Conservation (phyloP, 2,113 vertebrate genomes). For the Conger conger region DNA sequence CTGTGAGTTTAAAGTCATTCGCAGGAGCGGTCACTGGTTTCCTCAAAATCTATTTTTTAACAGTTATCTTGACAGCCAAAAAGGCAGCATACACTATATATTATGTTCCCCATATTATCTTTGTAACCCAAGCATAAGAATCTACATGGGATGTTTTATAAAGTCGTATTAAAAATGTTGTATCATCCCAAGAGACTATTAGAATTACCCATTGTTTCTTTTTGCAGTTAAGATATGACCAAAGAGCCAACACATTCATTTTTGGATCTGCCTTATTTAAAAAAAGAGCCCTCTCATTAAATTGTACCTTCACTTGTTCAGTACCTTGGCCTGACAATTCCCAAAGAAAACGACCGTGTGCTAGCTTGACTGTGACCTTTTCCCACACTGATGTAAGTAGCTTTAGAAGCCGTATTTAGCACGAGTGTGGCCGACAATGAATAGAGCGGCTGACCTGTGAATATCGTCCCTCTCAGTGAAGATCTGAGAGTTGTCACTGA, state of each 20-base stretch:
- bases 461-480: neutral
- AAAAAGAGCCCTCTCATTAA: neutral
- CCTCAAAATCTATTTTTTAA: neutral
- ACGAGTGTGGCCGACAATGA: neutral
- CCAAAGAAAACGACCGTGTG: neutral
- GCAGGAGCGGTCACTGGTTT: neutral
- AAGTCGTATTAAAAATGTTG: neutral
- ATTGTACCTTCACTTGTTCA: neutral
- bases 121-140: neutral
- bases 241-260: no score
- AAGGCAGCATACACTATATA: neutral
- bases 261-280: neutral
- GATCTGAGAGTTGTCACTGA: neutral
- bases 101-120: neutral
- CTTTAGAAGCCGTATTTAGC: slow-evolving; percentile 21
- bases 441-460: neutral
- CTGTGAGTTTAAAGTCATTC: neutral
- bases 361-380: slow-evolving; percentile 14
- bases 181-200: neutral
- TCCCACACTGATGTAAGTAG: slow-evolving; percentile 11
- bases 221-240: neutral
- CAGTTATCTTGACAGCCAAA: neutral
- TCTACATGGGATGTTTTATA: neutral
- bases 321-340: neutral
- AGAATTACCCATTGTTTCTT: neutral